Base-by-base conservation (phyloP, 2,113 vertebrate genomes). In the Heloderma charlesbogerti region DNA sequence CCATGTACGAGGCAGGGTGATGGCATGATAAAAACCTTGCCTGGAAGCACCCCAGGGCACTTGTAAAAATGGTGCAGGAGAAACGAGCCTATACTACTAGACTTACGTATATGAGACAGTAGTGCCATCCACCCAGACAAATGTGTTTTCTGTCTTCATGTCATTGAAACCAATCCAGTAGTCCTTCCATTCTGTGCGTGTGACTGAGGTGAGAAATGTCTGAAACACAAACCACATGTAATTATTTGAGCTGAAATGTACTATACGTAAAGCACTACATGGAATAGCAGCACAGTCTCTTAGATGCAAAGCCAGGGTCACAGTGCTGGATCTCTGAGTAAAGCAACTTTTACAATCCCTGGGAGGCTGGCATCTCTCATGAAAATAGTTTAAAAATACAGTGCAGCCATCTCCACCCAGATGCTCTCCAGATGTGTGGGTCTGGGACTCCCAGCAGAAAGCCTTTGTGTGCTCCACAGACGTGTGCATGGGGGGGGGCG, bases 81-180 rank as follows among this genome's bases (percentile, higher is more conserved):
- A 89, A 40, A 34, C 10, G 1, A 31, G 2, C 15, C 27, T 4
- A 34, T 29, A 54, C 20, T 40, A 66, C 9, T 57, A 77, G 71
- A 84, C 86, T 88, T 84, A 91, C 91, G 2, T 88, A n/a, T n/a
- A 91, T 29, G 71, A 54, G 2, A 6, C 0, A 3, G 71, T 1
- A 71, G 3, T 79, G 20, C 7, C 2, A 27, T 88, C 81, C 1
- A 88, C 34, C 91, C 91, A 91, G 5, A 43, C 2, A 45, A 91
- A 91, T 3, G 8, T 71, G 20, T 45, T 69, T 88, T 91, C 91
- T 4, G 25, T 37, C 0, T 12, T 1, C 1, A 84, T 45, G 51
- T 91, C 91, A 16, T 34, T 8, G n/a, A 91, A 45, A 51, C 91
- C 91, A 45, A 91, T 91, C 91, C 91, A 91, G 48, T 79, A 71